Percentiles rank a stretch among this genome's conserved stretches.
Conservation (phyloP, 2,113 vertebrate genomes). For the Zosterops borbonicus region DNA sequence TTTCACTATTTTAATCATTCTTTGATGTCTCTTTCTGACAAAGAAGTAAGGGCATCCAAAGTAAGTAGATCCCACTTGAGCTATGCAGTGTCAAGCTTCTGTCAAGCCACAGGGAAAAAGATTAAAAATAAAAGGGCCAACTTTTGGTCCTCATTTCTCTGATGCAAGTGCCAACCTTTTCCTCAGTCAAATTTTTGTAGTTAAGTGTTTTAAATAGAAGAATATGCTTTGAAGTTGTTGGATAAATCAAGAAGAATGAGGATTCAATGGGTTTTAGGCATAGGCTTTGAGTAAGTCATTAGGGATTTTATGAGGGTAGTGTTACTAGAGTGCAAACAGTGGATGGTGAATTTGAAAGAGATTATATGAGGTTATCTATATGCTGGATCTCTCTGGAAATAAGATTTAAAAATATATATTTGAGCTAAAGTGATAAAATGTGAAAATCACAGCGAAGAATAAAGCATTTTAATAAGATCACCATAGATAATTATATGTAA, state of each 20-base stretch:
- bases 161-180: not conserved
- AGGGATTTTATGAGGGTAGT: not conserved
- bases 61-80: not conserved
- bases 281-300: not conserved
- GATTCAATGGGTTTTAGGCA: not conserved
- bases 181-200: not conserved
- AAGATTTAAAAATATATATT: not conserved
- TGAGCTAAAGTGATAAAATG: not conserved
- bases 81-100: not conserved
- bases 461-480: not conserved
- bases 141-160: not conserved
- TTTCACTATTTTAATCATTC: not conserved
- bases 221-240: constrained; percentile 21
- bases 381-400: not conserved
- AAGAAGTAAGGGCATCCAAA: not conserved
- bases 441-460: not conserved
- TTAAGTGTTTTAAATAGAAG: constrained; percentile 4
- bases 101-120: not conserved
- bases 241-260: not conserved
- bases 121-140: not conserved
- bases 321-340: not conserved
- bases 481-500: not conserved
- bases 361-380: not conserved
- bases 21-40: not conserved
- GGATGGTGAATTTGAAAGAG: not conserved